Evolutionary conservation across 53 echinoderm and acorn worm genomes (phyloP).

Genomic region (Holothuria leucospilota): DNA sequence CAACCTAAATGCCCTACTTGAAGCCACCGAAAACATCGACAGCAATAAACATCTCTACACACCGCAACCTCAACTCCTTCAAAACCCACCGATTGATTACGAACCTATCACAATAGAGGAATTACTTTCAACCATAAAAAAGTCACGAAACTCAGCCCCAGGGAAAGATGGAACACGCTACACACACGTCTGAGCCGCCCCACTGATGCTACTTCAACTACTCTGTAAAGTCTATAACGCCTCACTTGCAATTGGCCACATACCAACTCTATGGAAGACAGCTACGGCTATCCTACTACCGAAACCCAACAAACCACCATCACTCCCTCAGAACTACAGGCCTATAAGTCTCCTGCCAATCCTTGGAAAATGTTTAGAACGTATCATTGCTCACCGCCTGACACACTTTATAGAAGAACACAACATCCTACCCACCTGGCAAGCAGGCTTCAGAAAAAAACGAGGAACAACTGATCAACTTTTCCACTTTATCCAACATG

Average conservation of each 20-base stretch:
- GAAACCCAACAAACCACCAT: neutral
- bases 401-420: neutral
- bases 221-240: neutral
- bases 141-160: slow-evolving; percentile 7
- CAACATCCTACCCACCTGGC: neutral
- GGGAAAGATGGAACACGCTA: no score
- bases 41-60: neutral
- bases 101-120: neutral
- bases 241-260: neutral
- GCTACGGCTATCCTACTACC: no score
- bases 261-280: neutral
- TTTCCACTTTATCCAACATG: no score
- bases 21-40: neutral
- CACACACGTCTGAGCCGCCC: neutral
- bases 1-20: neutral
- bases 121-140: neutral
- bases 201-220: neutral
- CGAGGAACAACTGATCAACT: slow-evolving; percentile 12
- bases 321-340: no score
- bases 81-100: neutral
- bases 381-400: neutral
- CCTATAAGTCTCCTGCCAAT: no score
- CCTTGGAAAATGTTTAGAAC: neutral
- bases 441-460: neutral
- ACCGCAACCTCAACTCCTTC: no score